Percentiles rank a stretch among this genome's conserved stretches.
Conservation (phyloP, 1,140 invertebrate genomes). For the Bombus confusus region DNA sequence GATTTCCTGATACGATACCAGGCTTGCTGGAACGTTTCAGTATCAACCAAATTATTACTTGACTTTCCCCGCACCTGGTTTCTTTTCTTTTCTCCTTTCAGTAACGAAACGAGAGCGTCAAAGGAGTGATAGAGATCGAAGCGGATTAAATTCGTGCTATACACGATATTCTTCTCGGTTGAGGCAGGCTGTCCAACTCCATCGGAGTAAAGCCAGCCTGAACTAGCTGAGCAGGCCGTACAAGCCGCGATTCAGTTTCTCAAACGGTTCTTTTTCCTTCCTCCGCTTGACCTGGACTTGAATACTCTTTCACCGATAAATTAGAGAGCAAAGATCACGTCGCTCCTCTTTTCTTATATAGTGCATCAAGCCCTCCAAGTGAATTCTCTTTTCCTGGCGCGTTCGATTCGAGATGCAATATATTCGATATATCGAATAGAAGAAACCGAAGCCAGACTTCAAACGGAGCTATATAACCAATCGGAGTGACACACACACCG, state of each 20-base stretch:
- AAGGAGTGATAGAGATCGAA: not conserved
- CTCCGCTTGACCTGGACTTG: not conserved
- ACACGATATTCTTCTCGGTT: not conserved
- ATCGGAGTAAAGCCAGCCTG: not conserved
- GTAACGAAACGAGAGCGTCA: not conserved
- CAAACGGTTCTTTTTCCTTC: constrained; percentile 6
- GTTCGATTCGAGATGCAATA: not conserved
- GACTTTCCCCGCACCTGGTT: not conserved
- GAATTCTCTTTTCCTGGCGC: not conserved
- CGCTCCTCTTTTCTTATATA: not conserved
- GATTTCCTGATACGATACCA: not conserved
- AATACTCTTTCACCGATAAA: not conserved
- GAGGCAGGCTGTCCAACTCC: constrained; percentile 31
- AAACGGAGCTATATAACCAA: not conserved
- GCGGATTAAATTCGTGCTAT: constrained; percentile 22
- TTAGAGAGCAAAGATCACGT: constrained; percentile 1
- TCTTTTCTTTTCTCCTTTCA: not conserved
- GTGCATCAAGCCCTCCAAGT: not conserved
- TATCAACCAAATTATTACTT: not conserved
- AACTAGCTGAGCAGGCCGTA: not conserved
- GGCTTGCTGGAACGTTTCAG: too few species aligned
- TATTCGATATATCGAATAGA: constrained; percentile 17
- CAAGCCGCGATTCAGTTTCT: constrained; percentile 3
- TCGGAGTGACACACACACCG: constrained; percentile 4
- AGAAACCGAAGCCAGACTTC: not conserved